Evolutionary conservation across 2,797 vertebrate genomes (phyloP).

Genomic region (Pipistrellus nathusii): DNA sequence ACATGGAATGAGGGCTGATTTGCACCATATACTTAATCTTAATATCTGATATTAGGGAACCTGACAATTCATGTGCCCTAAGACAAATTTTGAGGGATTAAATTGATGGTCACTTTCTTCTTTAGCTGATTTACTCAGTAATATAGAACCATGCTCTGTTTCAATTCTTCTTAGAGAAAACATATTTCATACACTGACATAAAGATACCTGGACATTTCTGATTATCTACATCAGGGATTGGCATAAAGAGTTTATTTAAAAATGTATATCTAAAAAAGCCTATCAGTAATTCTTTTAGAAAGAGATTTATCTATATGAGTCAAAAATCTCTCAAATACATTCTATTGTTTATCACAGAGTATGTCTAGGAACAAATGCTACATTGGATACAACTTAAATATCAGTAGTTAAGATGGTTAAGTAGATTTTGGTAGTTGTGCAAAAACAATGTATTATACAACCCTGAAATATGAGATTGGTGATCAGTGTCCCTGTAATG

Average conservation of each 20-base stretch:
- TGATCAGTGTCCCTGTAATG: background rate
- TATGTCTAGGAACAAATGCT: slow-evolving; percentile 30
- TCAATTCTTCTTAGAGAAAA: slow-evolving; percentile 21
- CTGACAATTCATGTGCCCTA: background rate
- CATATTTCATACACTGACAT: slow-evolving; percentile 9
- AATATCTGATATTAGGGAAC: background rate
- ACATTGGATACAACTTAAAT: slow-evolving; percentile 10
- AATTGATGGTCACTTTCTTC: background rate
- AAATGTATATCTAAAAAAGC: background rate
- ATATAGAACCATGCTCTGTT: background rate
- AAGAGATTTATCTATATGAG: background rate
- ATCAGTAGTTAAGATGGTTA: slow-evolving; percentile 7
- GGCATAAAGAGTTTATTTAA: slow-evolving; percentile 19
- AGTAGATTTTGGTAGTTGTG: background rate
- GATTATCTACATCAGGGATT: background rate
- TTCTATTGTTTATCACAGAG: slow-evolving; percentile 9
- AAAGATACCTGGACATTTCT: slow-evolving; percentile 24
- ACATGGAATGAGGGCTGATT: background rate
- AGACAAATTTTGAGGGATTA: slow-evolving; percentile 36
- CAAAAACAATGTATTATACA: slow-evolving; percentile 44
- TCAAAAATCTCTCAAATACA: slow-evolving; percentile 24
- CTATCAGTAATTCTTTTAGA: background rate
- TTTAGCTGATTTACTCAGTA: slow-evolving; percentile 12
- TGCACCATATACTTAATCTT: background rate
- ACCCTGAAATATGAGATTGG: slow-evolving; percentile 8